Conservation (phyloP, 2,888 invertebrate species). For the Falcaria lacertinaria region DNA sequence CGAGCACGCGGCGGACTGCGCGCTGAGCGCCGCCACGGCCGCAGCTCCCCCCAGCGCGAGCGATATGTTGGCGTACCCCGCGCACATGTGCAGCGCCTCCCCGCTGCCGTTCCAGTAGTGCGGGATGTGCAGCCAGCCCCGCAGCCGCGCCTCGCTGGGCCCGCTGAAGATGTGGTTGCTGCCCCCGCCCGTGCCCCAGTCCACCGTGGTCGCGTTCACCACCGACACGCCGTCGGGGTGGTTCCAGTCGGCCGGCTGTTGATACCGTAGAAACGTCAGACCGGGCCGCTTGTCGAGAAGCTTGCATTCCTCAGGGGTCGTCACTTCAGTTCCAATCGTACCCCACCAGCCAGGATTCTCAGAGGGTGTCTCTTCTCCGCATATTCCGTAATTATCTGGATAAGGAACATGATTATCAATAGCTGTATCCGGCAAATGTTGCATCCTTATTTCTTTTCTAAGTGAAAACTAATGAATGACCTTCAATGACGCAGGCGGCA, state of each 20-base stretch:
- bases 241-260: conserved; percentile 91
- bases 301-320: conserved; percentile 87
- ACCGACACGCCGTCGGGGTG: conserved; percentile 94
- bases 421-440: no score
- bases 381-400: conserved; percentile 88
- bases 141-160: conserved; percentile 86
- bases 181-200: conserved; percentile 86
- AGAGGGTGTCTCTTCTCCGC: conserved; percentile 91
- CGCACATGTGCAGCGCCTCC: conserved; percentile 87
- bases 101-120: conserved; percentile 83
- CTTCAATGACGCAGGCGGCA: no score
- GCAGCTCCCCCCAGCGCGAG: conserved; percentile 75
- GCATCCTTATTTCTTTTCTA: no score
- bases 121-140: conserved; percentile 91
- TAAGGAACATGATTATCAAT: conserved; percentile 1
- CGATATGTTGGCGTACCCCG: conserved; percentile 87
- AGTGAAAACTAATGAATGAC: no score
- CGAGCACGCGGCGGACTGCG: conserved; percentile 85
- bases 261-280: conserved; percentile 92
- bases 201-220: conserved; percentile 91
- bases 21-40: conserved; percentile 81
- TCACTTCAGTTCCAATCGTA: conserved; percentile 87
- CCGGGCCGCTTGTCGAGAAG: conserved; percentile 90
- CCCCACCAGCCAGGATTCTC: conserved; percentile 96
- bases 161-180: conserved; percentile 84